Conservation (phyloP, 2,797 vertebrate species). For the Chlorospingus semifuscus region DNA sequence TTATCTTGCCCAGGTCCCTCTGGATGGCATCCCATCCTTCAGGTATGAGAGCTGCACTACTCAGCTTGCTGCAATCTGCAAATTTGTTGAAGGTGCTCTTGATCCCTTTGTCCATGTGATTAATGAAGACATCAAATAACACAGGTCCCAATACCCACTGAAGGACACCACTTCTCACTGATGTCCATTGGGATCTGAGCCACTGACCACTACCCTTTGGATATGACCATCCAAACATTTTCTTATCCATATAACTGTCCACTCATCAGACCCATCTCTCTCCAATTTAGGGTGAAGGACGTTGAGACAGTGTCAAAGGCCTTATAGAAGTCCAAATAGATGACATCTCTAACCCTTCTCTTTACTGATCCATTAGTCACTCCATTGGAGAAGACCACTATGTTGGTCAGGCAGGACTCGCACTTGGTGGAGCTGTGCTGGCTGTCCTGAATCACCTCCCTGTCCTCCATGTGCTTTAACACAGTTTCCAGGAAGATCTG, state of each 20-base stretch:
- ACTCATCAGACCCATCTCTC: not conserved
- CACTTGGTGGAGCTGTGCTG: not conserved
- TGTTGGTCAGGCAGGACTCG: not conserved
- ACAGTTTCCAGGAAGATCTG: not conserved
- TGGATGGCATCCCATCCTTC: not conserved
- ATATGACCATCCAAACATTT: not conserved
- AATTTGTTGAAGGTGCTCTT: not conserved
- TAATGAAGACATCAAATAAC: not conserved
- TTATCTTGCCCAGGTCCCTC: not conserved
- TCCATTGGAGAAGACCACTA: not conserved
- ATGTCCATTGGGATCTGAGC: not conserved
- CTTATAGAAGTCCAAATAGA: not conserved
- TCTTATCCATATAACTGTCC: not conserved
- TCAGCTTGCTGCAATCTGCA: not conserved
- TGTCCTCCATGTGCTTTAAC: not conserved
- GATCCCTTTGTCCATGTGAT: not conserved
- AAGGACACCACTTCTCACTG: not conserved
- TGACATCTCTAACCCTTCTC: not conserved
- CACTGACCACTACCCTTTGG: not conserved
- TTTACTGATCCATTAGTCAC: not conserved
- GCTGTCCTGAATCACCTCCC: not conserved
- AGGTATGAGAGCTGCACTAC: not conserved
- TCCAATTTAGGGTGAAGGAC: not conserved
- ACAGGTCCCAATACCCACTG: rapidly evolving
- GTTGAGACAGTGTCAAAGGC: not conserved